Conservation (phyloP, 2,113 vertebrate genomes). For the Ictalurus punctatus region DNA sequence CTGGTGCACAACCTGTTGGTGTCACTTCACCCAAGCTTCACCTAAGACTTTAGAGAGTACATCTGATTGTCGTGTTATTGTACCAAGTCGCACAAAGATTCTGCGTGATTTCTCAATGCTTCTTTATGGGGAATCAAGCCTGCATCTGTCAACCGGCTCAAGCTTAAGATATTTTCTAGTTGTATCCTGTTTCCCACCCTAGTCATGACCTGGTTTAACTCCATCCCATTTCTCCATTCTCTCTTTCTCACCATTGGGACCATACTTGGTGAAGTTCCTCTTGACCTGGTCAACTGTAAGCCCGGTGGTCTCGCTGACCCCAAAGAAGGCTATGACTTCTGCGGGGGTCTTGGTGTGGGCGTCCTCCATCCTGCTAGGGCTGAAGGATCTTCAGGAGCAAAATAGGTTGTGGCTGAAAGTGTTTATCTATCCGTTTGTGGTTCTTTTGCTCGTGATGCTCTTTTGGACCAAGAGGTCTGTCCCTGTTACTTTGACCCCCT, state of each 20-base stretch:
- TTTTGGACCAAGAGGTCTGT: conserved; percentile 58
- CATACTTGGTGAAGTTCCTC: conserved; percentile 83
- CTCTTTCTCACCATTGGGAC: conserved; percentile 82
- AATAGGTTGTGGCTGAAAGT: conserved; percentile 53
- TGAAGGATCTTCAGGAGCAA: conserved; percentile 61
- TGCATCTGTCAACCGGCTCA: not conserved
- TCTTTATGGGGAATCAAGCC: not conserved
- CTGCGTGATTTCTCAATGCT: not conserved
- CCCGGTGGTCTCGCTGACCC: conserved; percentile 78
- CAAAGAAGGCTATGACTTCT: conserved; percentile 82
- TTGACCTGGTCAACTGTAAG: conserved; percentile 84
- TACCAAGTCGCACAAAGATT: not conserved
- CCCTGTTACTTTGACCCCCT: conserved; percentile 61
- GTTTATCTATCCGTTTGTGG: conserved; percentile 59
- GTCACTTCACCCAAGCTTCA: conserved; percentile 41
- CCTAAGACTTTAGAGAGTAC: not conserved
- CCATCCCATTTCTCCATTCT: conserved; percentile 29
- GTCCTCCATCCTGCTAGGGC: conserved; percentile 81
- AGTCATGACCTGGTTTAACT: not conserved
- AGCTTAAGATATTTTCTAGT: not conserved
- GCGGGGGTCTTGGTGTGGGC: conserved; percentile 74
- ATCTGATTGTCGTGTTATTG: not conserved
- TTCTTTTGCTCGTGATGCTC: conserved; percentile 64
- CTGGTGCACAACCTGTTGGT: conserved; percentile 38
- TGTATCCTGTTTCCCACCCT: not conserved